A percentile compares a stretch with the other conserved stretches of the same genome.
These are phyloP conservation scores for Rousettus leschenaultii DNA, from an alignment of 2,113 vertebrate genomes.

Conservation along the genomic window DNA sequence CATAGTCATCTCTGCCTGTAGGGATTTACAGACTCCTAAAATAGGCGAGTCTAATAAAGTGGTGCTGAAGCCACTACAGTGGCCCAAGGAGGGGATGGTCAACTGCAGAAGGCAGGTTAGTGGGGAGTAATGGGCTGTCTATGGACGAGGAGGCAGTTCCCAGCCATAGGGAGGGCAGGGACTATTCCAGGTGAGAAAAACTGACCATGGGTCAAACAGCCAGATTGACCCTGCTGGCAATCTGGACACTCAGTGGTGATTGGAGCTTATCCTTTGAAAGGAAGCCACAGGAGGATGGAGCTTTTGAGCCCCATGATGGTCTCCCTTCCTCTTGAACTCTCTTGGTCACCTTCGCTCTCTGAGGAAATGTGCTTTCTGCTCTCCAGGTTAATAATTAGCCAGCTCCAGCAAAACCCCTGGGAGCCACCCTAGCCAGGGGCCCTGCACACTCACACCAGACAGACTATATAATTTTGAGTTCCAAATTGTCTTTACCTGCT, in stretches of 20 bases:
- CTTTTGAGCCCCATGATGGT: neutral
- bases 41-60: neutral
- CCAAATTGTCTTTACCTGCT: neutral
- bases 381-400: neutral
- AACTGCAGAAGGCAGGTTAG: neutral
- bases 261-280: neutral
- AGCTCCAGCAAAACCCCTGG: neutral
- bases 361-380: neutral
- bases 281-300: neutral
- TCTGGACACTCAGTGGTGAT: neutral
- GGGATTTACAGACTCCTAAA: neutral
- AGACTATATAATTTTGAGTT: fast-evolving
- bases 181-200: neutral
- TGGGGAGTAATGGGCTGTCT: neutral
- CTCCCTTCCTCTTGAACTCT: neutral
- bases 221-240: neutral
- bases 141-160: neutral
- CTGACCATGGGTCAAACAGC: neutral
- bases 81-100: neutral
- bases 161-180: neutral
- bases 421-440: neutral
- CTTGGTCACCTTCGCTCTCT: neutral
- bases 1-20: neutral
- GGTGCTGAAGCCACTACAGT: neutral
- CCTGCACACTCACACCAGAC: fast-evolving